Evolutionary conservation across 2,888 invertebrate genomes (phyloP), one percentile per base, ranked within the genome.

Genomic region (Meganola albula): DNA sequence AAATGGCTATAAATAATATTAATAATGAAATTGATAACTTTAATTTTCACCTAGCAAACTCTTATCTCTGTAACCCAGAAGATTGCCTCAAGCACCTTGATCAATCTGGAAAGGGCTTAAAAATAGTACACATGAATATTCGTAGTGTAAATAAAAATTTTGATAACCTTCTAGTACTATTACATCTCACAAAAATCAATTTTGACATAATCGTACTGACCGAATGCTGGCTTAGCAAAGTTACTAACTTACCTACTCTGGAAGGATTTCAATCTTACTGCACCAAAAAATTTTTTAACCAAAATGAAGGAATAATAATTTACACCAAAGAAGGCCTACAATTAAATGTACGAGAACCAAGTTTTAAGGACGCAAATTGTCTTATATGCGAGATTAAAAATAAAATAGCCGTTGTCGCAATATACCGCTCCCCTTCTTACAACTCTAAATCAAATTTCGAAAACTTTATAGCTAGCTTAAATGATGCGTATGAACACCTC

Each of bases 331-430:
- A 11, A 3, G 24, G 24, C 2, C 12, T 24, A 5, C 2, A 2
- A 12, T 24, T 7, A 12, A 24, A 4, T 8, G n/a, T 24, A 2
- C 3, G 7, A 2, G 24, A 24, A 24, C 12, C 24, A 12, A 8
- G 12, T 7, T n/a, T n/a, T n/a, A 24, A 12, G 12, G 24, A 24
- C 11, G 24, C 24, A 8, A 24, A 24, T n/a, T 24, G 24, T 10
- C 12, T 24, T 2, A 11, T n/a, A 5, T 24, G 24, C n/a, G 10
- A 4, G 3, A 24, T 24, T 8, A 24, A 12, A 7, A 24, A 24
- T 4, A 12, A 24, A 7, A 7, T 24, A 3, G 4, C 12, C 7
- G 11, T 12, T 8, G 3, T 24, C 4, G 24, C 24, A 7, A 24
- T 24, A 12, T 24, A 24, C 11, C 11, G 24, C 11, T 24, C 24